A percentile compares a stretch with the other conserved stretches of the same genome.
These are phyloP conservation scores for Hedya salicella DNA, from an alignment of 2,888 invertebrate species.

Conservation along the genomic window DNA sequence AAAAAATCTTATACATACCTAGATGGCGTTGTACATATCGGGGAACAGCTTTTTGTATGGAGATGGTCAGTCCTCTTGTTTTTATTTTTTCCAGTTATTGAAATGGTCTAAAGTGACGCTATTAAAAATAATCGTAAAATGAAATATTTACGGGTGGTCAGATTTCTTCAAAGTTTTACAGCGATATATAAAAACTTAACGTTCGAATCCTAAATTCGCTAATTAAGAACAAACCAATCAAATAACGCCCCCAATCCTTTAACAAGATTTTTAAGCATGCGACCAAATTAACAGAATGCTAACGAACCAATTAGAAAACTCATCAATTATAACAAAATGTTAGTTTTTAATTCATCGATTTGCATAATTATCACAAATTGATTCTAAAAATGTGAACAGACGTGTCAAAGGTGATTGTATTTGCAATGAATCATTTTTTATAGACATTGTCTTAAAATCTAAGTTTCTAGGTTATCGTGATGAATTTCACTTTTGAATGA, in stretches of 20 bases:
- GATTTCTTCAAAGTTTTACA: not conserved
- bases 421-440: constrained; percentile 29
- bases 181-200: constrained; percentile 8
- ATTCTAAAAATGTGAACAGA: constrained; percentile 22
- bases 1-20: too few species aligned
- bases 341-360: constrained; percentile 23
- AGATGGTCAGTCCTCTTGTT: too few species aligned
- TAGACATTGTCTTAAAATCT: constrained; percentile 27
- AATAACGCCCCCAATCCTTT: constrained; percentile 11
- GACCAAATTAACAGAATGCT: constrained; percentile 15
- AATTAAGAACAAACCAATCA: constrained; percentile 32
- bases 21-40: too few species aligned
- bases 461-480: constrained; percentile 31
- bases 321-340: constrained; percentile 23
- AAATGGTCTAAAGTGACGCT: not conserved
- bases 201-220: not conserved
- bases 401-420: constrained; percentile 23
- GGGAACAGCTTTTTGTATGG: too few species aligned
- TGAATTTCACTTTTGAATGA: constrained; percentile 34
- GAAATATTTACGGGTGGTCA: not conserved
- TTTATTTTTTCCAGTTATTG: too few species aligned
- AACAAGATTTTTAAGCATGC: constrained; percentile 12
- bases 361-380: constrained; percentile 37
- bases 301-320: constrained; percentile 8
- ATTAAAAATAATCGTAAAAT: not conserved